Evolutionary conservation across 92 coral and sea anemone species (phyloP), one percentile per base, ranked within the genome.

Genomic region (Virgularia gustaviana): DNA sequence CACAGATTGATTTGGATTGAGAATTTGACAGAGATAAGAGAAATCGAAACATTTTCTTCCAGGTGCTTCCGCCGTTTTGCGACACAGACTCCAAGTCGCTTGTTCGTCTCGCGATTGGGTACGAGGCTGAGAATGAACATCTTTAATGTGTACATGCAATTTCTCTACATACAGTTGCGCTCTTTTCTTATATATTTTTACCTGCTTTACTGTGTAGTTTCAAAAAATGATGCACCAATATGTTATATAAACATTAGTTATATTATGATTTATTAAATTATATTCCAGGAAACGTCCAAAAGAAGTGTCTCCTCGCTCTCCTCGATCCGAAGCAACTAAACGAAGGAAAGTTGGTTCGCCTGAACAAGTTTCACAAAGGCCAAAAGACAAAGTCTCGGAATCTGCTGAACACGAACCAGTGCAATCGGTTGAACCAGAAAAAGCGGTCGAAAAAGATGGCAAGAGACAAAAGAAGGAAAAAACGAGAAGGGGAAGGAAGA

Each of bases 231-330:
- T n/a, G n/a, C n/a, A n/a, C n/a, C n/a, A n/a, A n/a, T n/a, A n/a
- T n/a, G n/a, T n/a, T n/a, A n/a, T n/a, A n/a, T n/a, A n/a, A n/a
- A n/a, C n/a, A n/a, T n/a, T n/a, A n/a, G n/a, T n/a, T n/a, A n/a
- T n/a, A n/a, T n/a, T n/a, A n/a, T n/a, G n/a, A n/a, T n/a, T n/a
- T n/a, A n/a, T n/a, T n/a, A n/a, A n/a, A n/a, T n/a, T n/a, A n/a
- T n/a, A n/a, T n/a, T n/a, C n/a, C n/a, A 91, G 97, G 22, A 91
- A 94, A 75, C 96, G 99, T 25, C 79, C 82, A 27, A 85, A 90
- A 56, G 90, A 85, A 29, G 65, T 59, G 0, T 67, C 87, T 13
- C 72, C 83, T 9, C 43, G 61, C 9, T 74, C 83, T 1, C 81
- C 90, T 23, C 81, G 87, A 41, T 65, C 90, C 18, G 94, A 79